A percentile compares a stretch with the other conserved stretches of the same genome.
phyloP scores from a whole-genome alignment of 1,140 invertebrate species.

The Drosophila saltans region DNA sequence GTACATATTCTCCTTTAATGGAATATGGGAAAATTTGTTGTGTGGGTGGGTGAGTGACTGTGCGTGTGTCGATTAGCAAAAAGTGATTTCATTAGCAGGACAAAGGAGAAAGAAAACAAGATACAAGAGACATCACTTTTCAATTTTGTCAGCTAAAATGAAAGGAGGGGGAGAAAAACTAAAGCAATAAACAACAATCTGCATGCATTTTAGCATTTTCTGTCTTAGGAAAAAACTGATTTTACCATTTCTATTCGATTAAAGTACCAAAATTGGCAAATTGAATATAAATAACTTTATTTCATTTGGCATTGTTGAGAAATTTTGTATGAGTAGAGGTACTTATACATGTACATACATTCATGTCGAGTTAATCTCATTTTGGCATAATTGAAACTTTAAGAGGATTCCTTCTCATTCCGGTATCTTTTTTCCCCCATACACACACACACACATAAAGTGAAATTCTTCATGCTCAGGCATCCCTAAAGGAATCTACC shows the following conservation, averaged over 20 bases:
- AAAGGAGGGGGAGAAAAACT: neutral
- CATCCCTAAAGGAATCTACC: slow-evolving; percentile 7
- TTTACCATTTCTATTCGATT: neutral
- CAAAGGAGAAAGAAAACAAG: neutral
- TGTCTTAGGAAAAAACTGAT: neutral
- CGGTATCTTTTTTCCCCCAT: neutral
- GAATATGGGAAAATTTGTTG: neutral
- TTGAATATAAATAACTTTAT: slow-evolving; percentile 4
- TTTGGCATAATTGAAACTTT: slow-evolving; percentile 22
- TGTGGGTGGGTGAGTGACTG: neutral
- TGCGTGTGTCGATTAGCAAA: slow-evolving; percentile 12
- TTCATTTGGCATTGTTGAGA: slow-evolving; percentile 8
- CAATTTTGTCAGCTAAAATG: neutral
- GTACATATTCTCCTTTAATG: neutral
- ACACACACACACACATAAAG: neutral
- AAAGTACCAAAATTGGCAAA: neutral
- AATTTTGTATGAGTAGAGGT: slow-evolving; percentile 9
- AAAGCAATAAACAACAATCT: no score
- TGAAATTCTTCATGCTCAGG: slow-evolving; percentile 1
- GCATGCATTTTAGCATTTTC: neutral
- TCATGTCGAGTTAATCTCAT: slow-evolving; percentile 14
- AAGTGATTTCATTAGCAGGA: slow-evolving; percentile 16
- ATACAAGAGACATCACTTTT: slow-evolving; percentile 3
- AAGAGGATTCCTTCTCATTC: slow-evolving; percentile 7
- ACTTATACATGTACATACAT: neutral